Percentiles rank a stretch among this genome's conserved stretches.
These are phyloP conservation scores for Drosophila carrolli DNA, from an alignment of 1,140 invertebrate genomes.

Conservation along the genomic window DNA sequence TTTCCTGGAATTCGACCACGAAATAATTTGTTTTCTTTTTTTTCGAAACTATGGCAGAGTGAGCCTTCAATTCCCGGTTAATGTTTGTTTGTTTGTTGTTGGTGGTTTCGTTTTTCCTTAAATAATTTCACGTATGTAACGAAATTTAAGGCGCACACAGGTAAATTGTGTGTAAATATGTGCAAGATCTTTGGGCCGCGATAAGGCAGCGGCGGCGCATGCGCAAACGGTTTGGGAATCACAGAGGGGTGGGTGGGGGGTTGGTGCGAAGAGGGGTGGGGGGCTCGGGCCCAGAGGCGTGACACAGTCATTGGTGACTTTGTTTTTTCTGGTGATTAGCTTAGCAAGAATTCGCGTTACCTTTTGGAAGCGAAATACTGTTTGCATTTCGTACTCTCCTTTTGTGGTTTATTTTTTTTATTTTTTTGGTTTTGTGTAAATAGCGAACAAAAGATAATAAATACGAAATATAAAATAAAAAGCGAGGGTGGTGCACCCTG, in stretches of 20 bases:
- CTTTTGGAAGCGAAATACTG: conserved; percentile 42
- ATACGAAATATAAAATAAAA: conserved; percentile 19
- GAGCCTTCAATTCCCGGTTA: conserved; percentile 67
- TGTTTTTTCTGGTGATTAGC: conserved; percentile 73
- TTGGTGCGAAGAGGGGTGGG: background rate
- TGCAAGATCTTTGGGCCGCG: conserved; percentile 70
- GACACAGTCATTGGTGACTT: conserved; percentile 62
- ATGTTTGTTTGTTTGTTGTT: conserved; percentile 73
- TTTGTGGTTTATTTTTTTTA: conserved; percentile 20
- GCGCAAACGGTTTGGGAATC: conserved; percentile 57
- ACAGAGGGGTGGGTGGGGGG: conserved; percentile 10
- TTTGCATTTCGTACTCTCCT: conserved; percentile 45
- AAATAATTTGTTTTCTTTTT: conserved; percentile 48
- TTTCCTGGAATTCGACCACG: conserved; percentile 76
- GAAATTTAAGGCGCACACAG: conserved; percentile 47
- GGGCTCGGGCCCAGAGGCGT: conserved; percentile 34
- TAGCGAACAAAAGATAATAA: conserved; percentile 76
- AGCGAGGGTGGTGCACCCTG: conserved; percentile 44
- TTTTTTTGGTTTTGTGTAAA: conserved; percentile 39
- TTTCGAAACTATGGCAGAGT: conserved; percentile 33
- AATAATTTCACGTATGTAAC: conserved; percentile 70
- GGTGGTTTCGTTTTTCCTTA: conserved; percentile 64
- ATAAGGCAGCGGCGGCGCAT: conserved; percentile 62
- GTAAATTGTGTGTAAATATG: conserved; percentile 78
- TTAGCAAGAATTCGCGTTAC: conserved; percentile 81